phyloP scores from a whole-genome alignment of 2,797 vertebrate genomes.

The Diglossa cyanea region DNA sequence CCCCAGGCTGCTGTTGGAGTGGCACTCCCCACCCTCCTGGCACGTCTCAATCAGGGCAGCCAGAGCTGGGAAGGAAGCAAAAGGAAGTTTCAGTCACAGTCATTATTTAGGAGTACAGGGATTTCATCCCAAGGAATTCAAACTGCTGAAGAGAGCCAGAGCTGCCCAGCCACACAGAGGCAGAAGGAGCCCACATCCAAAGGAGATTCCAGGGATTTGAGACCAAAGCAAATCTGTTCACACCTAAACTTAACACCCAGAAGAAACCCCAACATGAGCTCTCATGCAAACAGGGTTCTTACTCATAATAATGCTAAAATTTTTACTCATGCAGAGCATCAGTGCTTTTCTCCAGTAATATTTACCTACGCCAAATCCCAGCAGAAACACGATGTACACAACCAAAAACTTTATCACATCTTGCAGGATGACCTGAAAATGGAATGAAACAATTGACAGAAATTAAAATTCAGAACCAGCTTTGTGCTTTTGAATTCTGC shows the following conservation, averaged over 20 bases:
- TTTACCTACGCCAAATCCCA: constrained; percentile 84
- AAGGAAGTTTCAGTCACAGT: background rate
- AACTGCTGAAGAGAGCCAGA: background rate
- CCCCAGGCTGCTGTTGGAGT: constrained; percentile 74
- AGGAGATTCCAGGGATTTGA: background rate
- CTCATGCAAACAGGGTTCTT: background rate
- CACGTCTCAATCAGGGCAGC: constrained; percentile 77
- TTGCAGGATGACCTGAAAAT: constrained; percentile 78
- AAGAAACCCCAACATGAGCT: background rate
- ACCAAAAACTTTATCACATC: constrained; percentile 82
- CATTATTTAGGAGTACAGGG: background rate
- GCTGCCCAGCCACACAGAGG: background rate
- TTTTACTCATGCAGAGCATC: background rate
- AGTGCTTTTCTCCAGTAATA: constrained; percentile 35
- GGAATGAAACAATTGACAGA: background rate
- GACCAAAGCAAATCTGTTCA: background rate
- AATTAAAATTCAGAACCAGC: background rate
- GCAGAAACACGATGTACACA: constrained; percentile 81
- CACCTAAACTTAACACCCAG: background rate
- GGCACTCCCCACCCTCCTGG: constrained; percentile 6
- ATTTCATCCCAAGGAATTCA: background rate
- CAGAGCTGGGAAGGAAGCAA: constrained; percentile 63
- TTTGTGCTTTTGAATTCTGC: background rate
- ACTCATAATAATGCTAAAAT: background rate
- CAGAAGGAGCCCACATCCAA: background rate